Percentiles rank a stretch among this genome's conserved stretches.
phyloP scores from a whole-genome alignment of 1,140 invertebrate species.

The Temnothorax longispinosus region DNA sequence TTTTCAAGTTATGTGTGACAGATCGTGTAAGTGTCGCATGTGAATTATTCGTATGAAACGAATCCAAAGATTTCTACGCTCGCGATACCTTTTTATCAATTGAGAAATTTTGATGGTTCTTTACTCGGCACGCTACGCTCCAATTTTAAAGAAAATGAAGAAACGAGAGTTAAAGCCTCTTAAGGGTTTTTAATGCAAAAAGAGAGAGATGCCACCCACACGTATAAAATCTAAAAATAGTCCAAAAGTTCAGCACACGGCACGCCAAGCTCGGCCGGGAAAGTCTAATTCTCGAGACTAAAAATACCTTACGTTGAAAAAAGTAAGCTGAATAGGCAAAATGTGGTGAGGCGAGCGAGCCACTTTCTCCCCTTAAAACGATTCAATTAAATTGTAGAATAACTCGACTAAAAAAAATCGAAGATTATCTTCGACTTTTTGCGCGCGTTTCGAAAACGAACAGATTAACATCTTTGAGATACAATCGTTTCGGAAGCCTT shows the following conservation, averaged over 20 bases:
- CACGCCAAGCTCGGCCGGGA: neutral
- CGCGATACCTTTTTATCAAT: neutral
- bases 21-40: neutral
- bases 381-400: neutral
- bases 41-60: neutral
- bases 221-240: conserved; percentile 26
- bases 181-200: neutral
- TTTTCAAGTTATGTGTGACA: neutral
- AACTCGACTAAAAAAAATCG: conserved; percentile 3
- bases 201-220: neutral
- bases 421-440: neutral
- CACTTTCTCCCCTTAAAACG: neutral
- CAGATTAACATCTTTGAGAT: neutral
- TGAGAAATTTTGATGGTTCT: neutral
- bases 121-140: neutral
- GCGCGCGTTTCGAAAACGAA: neutral
- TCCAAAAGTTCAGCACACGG: neutral
- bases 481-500: conserved; percentile 6
- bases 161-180: neutral
- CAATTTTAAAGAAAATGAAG: neutral
- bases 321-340: conserved; percentile 9
- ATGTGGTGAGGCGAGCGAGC: neutral
- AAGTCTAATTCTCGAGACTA: conserved; percentile 8
- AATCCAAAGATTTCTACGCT: neutral
- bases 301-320: conserved; percentile 3